Conservation (phyloP, 1,140 invertebrate species). For the Oscheius sp. region DNA sequence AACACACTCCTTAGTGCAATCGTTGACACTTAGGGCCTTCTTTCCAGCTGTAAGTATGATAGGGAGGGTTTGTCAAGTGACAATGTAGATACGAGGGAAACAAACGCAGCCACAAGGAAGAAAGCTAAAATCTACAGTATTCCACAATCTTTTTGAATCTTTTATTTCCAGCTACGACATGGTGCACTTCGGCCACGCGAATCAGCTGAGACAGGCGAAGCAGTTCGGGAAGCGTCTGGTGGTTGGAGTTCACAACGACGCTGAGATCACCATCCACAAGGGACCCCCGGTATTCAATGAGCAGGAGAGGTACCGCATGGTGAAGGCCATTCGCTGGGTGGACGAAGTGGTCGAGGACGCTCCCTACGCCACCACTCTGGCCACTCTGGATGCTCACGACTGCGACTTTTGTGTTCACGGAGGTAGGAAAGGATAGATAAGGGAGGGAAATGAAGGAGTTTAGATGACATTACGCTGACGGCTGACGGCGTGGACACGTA, state of each 20-base stretch:
- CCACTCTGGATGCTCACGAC: constrained; percentile 79
- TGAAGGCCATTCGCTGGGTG: constrained; percentile 94
- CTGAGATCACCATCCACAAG: constrained; percentile 76
- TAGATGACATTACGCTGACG: constrained; percentile 93
- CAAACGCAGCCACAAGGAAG: too few species aligned
- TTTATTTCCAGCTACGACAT: constrained; percentile 74
- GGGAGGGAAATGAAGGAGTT: background rate
- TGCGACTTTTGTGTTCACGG: constrained; percentile 99
- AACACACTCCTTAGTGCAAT: too few species aligned
- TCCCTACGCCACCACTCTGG: constrained; percentile 74
- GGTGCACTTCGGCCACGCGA: constrained; percentile 96
- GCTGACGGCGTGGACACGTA: constrained; percentile 93
- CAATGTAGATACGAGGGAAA: too few species aligned
- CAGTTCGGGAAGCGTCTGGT: constrained; percentile 88
- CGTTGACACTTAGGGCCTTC: too few species aligned
- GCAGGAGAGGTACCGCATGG: constrained; percentile 87
- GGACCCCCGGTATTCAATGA: constrained; percentile 97
- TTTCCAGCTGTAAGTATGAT: too few species aligned
- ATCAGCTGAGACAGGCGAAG: constrained; percentile 89
- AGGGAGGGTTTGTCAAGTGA: too few species aligned
- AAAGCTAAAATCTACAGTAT: too few species aligned
- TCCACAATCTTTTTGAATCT: too few species aligned
- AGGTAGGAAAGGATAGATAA: constrained; percentile 81
- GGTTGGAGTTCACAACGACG: constrained; percentile 65
- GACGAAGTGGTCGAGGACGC: constrained; percentile 92